Conservation (phyloP, 2,888 invertebrate genomes). For the Antheraea assamensis region DNA sequence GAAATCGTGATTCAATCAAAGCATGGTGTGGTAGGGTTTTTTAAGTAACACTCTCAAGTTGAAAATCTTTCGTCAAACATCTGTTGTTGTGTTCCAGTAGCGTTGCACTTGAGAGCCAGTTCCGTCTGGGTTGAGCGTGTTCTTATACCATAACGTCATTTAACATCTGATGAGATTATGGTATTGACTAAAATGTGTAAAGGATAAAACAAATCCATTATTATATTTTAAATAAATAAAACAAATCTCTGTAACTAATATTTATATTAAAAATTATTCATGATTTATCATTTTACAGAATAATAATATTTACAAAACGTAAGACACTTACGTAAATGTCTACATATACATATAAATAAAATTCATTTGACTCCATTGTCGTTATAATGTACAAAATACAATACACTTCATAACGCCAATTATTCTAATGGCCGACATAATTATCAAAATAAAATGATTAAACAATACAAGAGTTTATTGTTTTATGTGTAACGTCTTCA, state of each 20-base stretch:
- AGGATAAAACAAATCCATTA: too few species aligned
- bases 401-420: conserved; percentile 53
- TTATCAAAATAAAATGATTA: conserved; percentile 38
- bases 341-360: conserved; percentile 79
- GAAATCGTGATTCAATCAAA: too few species aligned
- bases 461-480: conserved; percentile 5
- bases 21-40: too few species aligned
- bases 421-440: conserved; percentile 55
- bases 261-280: conserved; percentile 80
- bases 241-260: conserved; percentile 77
- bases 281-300: conserved; percentile 81
- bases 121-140: too few species aligned
- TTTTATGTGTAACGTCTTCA: conserved; percentile 6
- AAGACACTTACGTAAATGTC: conserved; percentile 73
- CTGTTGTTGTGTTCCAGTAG: too few species aligned
- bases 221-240: conserved; percentile 55
- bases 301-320: conserved; percentile 81
- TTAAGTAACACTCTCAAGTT: too few species aligned
- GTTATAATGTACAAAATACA: conserved; percentile 73
- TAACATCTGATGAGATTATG: too few species aligned
- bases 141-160: too few species aligned
- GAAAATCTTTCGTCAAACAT: too few species aligned
- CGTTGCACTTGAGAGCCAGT: too few species aligned
- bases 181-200: too few species aligned
- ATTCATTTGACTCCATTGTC: conserved; percentile 77